Base-by-base conservation (phyloP, 2,113 vertebrate species). In the Cottus gobio region DNA sequence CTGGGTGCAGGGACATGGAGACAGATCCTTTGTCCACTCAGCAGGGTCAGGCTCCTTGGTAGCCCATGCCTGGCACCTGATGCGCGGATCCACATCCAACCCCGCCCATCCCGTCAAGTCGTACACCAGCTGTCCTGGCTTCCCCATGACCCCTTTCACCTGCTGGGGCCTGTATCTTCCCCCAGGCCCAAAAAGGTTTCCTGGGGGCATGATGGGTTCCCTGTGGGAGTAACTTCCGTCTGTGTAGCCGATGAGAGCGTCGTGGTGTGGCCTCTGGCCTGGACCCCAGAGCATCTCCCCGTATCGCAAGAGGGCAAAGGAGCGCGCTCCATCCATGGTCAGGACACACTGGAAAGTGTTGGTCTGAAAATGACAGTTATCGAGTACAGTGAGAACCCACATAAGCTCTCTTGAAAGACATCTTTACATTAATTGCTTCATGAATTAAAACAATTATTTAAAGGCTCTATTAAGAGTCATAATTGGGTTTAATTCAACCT, bases 331-430 rank as follows among this genome's bases (percentile, higher is more conserved):
- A n/a, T 96, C 95, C 0, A 94, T 96, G 24, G 95, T 93, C 77
- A 96, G 87, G 81, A 96, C 87, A 64, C 94, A 93, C 90, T 96
- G 96, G 90, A 95, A 96, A 2, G 95, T 96, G 91, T 96, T 96
- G 0, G 90, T 95, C 96, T 96, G 80, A 31, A 82, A 79, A 87
- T 3, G 20, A 69, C 15, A 75, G 4, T 22, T 7, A 36, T 58
- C 36, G 57, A 42, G 15, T 26, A 5, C 16, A 30, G 46, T 37
- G 31, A 75, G 37, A 52, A 8, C 4, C 20, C 20, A 31, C 11
- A 60, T 34, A 3, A 34, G 3, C 28, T 28, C 3, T 20, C 10
- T 56, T 39, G 7, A 70, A 13, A 28, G 12, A 57, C 4, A 34
- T 61, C 10, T 34, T 61, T 34, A 61, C 18, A 61, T 34, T 34